Evolutionary conservation across 2,888 invertebrate genomes (phyloP).

Genomic region (Ophion ventricosus): DNA sequence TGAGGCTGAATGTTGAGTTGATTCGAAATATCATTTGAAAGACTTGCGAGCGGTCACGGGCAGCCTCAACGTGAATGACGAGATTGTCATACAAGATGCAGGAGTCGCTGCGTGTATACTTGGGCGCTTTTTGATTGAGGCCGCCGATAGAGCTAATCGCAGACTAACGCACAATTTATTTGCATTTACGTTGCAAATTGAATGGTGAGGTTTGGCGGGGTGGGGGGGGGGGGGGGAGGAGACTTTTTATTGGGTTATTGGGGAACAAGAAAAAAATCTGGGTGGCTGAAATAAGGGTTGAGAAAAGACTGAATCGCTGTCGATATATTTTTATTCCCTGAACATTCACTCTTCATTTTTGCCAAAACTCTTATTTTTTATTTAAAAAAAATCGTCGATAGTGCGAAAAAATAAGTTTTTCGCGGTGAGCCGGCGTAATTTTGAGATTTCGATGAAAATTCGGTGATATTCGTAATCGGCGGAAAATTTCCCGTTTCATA

Average conservation of each 20-base stretch:
- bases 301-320: background rate
- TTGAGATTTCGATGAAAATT: too few species aligned
- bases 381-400: too few species aligned
- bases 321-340: background rate
- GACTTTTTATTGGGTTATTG: background rate
- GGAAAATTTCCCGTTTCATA: too few species aligned
- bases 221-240: background rate
- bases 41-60: slow-evolving; percentile 34
- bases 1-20: slow-evolving; percentile 20
- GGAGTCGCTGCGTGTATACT: background rate
- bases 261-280: background rate
- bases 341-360: too few species aligned
- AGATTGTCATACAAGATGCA: slow-evolving; percentile 7
- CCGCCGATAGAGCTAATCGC: background rate
- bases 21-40: slow-evolving; percentile 44
- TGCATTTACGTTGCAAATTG: background rate
- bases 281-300: background rate
- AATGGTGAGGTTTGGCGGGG: slow-evolving; percentile 5
- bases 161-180: slow-evolving; percentile 3
- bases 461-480: too few species aligned
- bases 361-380: too few species aligned
- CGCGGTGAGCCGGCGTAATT: too few species aligned
- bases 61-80: slow-evolving; percentile 12
- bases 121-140: slow-evolving; percentile 17
- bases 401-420: too few species aligned